phyloP scores from a whole-genome alignment of 2,113 vertebrate genomes.

The Hemiscyllium ocellatum region DNA sequence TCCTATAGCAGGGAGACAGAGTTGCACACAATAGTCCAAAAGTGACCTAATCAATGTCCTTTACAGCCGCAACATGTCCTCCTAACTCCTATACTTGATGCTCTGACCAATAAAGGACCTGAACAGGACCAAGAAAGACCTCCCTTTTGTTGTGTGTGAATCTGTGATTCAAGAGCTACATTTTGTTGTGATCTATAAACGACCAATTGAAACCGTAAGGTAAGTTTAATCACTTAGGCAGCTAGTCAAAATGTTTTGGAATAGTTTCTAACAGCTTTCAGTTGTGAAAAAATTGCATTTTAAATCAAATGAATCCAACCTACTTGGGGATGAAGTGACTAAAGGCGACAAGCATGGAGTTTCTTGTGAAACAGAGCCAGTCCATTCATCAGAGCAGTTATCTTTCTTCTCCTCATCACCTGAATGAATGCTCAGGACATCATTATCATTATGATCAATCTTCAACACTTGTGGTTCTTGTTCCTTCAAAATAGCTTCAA shows the following conservation, averaged over 20 bases:
- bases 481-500: conserved; percentile 54
- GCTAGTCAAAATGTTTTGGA: background rate
- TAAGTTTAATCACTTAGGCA: background rate
- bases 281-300: background rate
- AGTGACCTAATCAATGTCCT: too few species aligned
- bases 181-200: background rate
- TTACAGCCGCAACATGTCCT: too few species aligned
- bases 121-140: background rate
- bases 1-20: too few species aligned
- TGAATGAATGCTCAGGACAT: conserved; percentile 45
- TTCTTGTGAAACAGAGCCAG: conserved; percentile 48
- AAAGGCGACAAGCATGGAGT: conserved; percentile 48
- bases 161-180: background rate
- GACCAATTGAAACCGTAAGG: background rate
- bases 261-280: background rate
- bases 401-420: conserved; percentile 45
- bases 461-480: conserved; percentile 51
- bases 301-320: background rate
- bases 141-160: background rate
- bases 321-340: conserved; percentile 46
- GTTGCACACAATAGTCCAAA: too few species aligned
- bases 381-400: conserved; percentile 30
- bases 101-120: too few species aligned
- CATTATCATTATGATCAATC: conserved; percentile 52
- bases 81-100: too few species aligned